Evolutionary conservation across 2,797 vertebrate species (phyloP).

Genomic region (Poecilia wingei): DNA sequence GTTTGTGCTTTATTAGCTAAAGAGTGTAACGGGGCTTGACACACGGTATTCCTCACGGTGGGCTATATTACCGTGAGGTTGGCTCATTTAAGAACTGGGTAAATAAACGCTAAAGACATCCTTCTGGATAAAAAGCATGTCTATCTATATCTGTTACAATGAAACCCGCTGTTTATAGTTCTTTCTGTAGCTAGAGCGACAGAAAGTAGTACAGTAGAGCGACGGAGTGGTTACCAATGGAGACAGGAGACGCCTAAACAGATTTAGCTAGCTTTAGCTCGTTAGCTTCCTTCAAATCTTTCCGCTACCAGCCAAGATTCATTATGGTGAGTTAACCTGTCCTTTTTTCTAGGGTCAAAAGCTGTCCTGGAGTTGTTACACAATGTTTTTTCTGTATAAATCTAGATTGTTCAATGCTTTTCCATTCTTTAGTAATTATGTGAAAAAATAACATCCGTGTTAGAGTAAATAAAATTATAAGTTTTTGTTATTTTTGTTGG

Average conservation of each 20-base stretch:
- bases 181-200: neutral
- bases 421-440: neutral
- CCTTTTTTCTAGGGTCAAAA: neutral
- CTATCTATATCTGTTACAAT: fast-evolving
- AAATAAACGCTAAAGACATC: neutral
- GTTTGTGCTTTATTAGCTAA: neutral
- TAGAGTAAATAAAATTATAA: neutral
- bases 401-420: neutral
- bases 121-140: neutral
- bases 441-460: neutral
- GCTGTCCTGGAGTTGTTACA: neutral
- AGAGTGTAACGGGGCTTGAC: neutral
- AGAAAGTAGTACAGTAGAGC: neutral
- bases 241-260: conserved; percentile 68
- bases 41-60: neutral
- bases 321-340: conserved; percentile 67
- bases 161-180: neutral
- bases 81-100: neutral
- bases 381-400: neutral
- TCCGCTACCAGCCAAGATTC: neutral
- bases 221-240: conserved; percentile 60
- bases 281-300: conserved; percentile 10
- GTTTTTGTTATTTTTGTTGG: conserved; percentile 4
- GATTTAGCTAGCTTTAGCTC: conserved; percentile 47
- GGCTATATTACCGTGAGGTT: neutral